Evolutionary conservation across 1,140 invertebrate species (phyloP), one percentile per base, ranked within the genome.

Genomic region (Achroia grisella): DNA sequence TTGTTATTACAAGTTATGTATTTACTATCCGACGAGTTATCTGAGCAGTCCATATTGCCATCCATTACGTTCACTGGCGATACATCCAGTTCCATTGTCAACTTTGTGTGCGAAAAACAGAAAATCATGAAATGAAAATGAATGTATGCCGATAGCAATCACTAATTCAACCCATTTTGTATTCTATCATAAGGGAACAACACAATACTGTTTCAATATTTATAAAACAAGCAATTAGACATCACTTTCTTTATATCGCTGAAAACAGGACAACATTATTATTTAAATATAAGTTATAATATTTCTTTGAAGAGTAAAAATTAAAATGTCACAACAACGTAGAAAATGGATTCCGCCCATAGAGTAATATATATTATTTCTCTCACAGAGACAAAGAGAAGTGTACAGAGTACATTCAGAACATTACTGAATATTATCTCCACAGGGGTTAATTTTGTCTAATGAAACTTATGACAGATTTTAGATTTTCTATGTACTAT

Each of bases 281-380:
- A 60, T 52, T 51, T 44, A 48, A 56, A 13, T 15, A 23, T 23
- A 23, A 10, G 13, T 36, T 48, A 50, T 35, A 51, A 65, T 68
- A 63, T 41, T 32, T 69, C 67, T 61, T 66, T 47, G 57, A 65
- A 63, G 55, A 68, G 62, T 62, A 68, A 71, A 23, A 74, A 71
- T 53, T 62, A 80, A 85, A 81, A 81, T 82, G 81, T 85, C 81
- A 85, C 81, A 85, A 85, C 81, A 85, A 85, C 74, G 69, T 70
- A 77, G 80, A 84, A 84, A 84, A 84, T 84, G 80, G 80, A 81
- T 71, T 68, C 80, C 72, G 45, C 48, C 56, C 56, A 50, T 34
- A 31, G 40, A 47, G 51, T 53, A 60, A 54, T 23, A n/a, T 23
- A 23, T 23, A 23, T 23, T 6, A 3, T 23, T 23, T 23, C n/a